Conservation (phyloP, 37 sponge, comb jelly and placozoan species). For the Tethya wilhelma region DNA sequence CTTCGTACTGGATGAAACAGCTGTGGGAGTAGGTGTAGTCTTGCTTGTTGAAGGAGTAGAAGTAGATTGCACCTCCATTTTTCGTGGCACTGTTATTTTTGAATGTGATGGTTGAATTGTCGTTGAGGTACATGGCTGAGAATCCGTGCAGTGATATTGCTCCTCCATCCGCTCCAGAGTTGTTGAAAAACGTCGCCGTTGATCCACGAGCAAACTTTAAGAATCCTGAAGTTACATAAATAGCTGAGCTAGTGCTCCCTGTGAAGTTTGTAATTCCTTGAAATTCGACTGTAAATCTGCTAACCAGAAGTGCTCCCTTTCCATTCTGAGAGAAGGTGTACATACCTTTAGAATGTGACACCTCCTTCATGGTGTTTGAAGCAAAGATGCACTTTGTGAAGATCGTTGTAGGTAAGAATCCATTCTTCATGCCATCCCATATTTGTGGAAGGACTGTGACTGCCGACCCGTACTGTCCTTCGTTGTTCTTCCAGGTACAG, state of each 20-base stretch:
- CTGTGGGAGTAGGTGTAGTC: not conserved
- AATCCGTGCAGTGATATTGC: not conserved
- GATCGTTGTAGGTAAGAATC: slow-evolving; percentile 2
- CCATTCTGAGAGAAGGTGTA: not conserved
- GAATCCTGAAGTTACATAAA: not conserved
- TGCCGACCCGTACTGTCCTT: slow-evolving; percentile 5
- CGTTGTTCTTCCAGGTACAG: slow-evolving; percentile 12
- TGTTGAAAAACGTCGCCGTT: not conserved
- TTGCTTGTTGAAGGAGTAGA: not conserved
- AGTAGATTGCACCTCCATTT: not conserved
- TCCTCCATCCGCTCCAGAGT: slow-evolving; percentile 5
- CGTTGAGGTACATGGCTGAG: not conserved
- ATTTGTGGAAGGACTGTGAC: not conserved
- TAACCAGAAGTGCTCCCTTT: not conserved
- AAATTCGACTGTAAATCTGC: not conserved
- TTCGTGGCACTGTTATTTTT: not conserved
- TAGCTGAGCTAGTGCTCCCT: not conserved
- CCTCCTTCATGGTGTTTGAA: not conserved
- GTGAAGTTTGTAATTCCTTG: not conserved
- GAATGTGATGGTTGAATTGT: not conserved
- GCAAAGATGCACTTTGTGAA: slow-evolving; percentile 1
- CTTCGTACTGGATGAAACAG: slow-evolving; percentile 7
- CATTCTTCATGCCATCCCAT: not conserved
- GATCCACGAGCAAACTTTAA: not conserved
- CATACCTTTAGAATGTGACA: not conserved